Evolutionary conservation across 2,797 vertebrate genomes (phyloP).

Genomic region (Aldrovandia affinis): DNA sequence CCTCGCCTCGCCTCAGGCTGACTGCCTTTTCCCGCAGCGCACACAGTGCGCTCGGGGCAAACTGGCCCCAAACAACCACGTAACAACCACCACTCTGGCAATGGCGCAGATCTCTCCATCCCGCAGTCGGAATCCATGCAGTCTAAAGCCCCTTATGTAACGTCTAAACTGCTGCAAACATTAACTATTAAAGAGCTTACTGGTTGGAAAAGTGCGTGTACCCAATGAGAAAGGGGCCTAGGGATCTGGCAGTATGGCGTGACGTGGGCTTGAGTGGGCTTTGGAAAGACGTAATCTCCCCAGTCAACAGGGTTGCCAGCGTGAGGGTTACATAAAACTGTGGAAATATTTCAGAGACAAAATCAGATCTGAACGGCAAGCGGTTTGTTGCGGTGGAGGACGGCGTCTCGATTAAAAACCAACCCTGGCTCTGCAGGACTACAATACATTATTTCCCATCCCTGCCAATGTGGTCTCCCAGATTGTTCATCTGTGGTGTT

Average conservation of each 20-base stretch:
- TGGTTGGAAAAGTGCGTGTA: conserved; percentile 14
- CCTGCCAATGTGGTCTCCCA: too few relatives aligned
- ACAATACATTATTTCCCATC: neutral
- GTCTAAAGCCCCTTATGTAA: conserved; percentile 46
- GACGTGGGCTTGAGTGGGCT: neutral
- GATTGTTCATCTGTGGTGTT: neutral
- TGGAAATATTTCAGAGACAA: conserved; percentile 51
- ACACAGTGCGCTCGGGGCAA: neutral
- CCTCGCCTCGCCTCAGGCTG: neutral
- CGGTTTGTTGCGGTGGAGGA: neutral
- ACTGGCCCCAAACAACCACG: neutral
- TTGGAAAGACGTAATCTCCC: conserved; percentile 41
- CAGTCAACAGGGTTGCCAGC: conserved; percentile 1
- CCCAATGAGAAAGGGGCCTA: conserved; percentile 4
- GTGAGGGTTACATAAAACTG: conserved; percentile 49
- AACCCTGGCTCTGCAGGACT: neutral
- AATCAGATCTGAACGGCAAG: conserved; percentile 2
- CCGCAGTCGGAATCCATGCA: conserved; percentile 11
- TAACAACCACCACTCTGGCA: neutral
- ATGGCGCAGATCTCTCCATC: conserved; percentile 20
- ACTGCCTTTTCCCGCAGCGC: neutral
- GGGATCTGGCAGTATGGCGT: conserved; percentile 9
- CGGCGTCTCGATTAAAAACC: neutral
- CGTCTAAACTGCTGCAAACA: conserved; percentile 32
- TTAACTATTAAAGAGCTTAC: conserved; percentile 45